These are phyloP conservation scores for Drosophila pseudoobscura DNA, from an alignment of 1,140 invertebrate genomes.

Conservation along the genomic window DNA sequence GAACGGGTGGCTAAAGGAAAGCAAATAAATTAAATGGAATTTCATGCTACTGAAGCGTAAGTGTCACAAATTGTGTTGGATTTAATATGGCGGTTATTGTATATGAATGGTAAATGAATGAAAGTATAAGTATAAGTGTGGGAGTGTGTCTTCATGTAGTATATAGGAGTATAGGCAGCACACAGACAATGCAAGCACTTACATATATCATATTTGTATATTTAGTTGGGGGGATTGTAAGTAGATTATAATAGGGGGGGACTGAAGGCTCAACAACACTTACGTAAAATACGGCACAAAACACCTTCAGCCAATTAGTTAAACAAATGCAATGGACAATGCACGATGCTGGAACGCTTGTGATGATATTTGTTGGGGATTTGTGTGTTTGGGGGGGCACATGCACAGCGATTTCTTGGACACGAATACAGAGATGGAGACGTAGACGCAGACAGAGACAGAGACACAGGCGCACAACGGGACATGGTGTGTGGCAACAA, in stretches of 20 bases:
- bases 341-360: constrained; percentile 31
- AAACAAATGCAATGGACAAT: constrained; percentile 36
- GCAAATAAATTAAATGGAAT: background rate
- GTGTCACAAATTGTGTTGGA: constrained; percentile 20
- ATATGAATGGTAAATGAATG: constrained; percentile 5
- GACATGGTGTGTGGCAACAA: constrained; percentile 29
- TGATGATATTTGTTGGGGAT: constrained; percentile 34
- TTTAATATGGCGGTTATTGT: constrained; percentile 1
- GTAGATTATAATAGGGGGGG: constrained; percentile 5
- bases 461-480: constrained; percentile 28
- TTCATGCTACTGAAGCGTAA: constrained; percentile 21
- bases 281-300: constrained; percentile 60
- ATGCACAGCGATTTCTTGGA: constrained; percentile 26
- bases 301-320: constrained; percentile 42
- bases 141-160: constrained; percentile 4
- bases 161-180: constrained; percentile 7
- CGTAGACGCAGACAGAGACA: constrained; percentile 21
- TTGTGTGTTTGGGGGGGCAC: constrained; percentile 22
- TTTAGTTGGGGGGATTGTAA: constrained; percentile 4
- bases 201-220: constrained; percentile 11
- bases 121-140: constrained; percentile 10
- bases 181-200: constrained; percentile 35
- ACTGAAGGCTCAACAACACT: constrained; percentile 32
- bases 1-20: constrained; percentile 8
- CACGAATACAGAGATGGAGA: constrained; percentile 43